Evolutionary conservation across 1,140 invertebrate species (phyloP).

Genomic region (Macrobrachium rosenbergii): DNA sequence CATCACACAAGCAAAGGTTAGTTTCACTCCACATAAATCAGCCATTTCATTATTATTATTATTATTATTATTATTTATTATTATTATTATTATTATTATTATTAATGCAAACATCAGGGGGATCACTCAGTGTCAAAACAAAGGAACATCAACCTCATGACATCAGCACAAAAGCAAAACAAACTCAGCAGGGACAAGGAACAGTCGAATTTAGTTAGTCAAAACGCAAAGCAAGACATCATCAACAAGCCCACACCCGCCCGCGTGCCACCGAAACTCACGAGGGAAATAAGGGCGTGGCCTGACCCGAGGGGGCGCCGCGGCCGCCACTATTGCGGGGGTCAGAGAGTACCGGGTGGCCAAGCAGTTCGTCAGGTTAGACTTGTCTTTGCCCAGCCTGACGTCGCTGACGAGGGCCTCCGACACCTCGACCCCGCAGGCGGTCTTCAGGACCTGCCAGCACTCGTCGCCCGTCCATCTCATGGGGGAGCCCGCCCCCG

Average conservation of each 20-base stretch:
- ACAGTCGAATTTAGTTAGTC: not conserved
- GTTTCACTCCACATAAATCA: too few species aligned
- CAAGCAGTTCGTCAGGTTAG: conserved; percentile 54
- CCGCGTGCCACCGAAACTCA: conserved; percentile 3
- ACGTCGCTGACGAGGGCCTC: conserved; percentile 42
- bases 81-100: too few species aligned
- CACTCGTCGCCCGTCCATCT: conserved; percentile 25
- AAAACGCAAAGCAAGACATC: not conserved
- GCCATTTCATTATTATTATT: too few species aligned
- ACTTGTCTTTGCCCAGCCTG: conserved; percentile 40
- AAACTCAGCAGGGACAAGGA: too few species aligned
- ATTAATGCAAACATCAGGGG: too few species aligned
- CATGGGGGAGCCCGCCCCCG: not conserved
- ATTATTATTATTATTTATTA: too few species aligned
- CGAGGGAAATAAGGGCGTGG: conserved; percentile 33
- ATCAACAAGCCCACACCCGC: not conserved
- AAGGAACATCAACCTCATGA: too few species aligned
- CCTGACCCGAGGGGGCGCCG: conserved; percentile 38
- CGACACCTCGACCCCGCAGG: conserved; percentile 30
- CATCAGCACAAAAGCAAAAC: too few species aligned
- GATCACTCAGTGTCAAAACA: too few species aligned
- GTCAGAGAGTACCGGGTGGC: conserved; percentile 11
- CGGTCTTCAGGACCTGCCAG: not conserved
- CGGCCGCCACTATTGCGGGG: conserved; percentile 33
- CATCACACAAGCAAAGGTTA: too few species aligned